Conservation (phyloP, 2,888 invertebrate genomes). For the Himalopsyche anomala region DNA sequence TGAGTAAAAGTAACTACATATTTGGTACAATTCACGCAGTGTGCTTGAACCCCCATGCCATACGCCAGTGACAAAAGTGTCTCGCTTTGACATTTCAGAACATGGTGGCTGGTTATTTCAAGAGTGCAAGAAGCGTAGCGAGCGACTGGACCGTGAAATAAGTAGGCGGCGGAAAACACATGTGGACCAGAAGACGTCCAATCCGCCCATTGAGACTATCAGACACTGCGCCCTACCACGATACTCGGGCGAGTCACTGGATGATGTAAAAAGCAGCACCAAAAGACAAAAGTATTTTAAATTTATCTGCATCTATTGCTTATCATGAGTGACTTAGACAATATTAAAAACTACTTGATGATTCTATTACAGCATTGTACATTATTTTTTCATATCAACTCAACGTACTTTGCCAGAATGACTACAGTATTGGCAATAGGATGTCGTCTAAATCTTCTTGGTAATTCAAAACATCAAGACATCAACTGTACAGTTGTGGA, state of each 20-base stretch:
- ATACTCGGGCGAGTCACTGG: constrained; percentile 30
- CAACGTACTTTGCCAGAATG: no score
- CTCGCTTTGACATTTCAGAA: constrained; percentile 27
- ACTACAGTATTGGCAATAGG: no score
- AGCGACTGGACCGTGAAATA: constrained; percentile 64
- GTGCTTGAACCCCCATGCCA: background rate
- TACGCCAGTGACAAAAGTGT: constrained; percentile 29
- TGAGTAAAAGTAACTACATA: no score
- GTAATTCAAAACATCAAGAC: no score
- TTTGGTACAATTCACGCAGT: constrained; percentile 22
- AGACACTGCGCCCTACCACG: constrained; percentile 22
- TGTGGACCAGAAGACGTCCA: constrained; percentile 35
- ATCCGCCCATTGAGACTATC: constrained; percentile 38
- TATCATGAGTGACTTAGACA: no score
- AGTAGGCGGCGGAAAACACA: constrained; percentile 53
- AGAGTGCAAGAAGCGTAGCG: constrained; percentile 61
- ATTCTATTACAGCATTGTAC: no score
- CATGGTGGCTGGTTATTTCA: constrained; percentile 56
- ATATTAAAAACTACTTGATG: no score
- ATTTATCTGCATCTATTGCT: no score
- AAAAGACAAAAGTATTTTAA: background rate
- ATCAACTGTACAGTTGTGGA: no score
- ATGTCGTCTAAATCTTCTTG: no score
- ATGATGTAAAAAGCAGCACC: background rate
- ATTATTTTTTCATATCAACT: no score